phyloP scores from a whole-genome alignment of 2,797 vertebrate species.

The Podarcis siculus region DNA sequence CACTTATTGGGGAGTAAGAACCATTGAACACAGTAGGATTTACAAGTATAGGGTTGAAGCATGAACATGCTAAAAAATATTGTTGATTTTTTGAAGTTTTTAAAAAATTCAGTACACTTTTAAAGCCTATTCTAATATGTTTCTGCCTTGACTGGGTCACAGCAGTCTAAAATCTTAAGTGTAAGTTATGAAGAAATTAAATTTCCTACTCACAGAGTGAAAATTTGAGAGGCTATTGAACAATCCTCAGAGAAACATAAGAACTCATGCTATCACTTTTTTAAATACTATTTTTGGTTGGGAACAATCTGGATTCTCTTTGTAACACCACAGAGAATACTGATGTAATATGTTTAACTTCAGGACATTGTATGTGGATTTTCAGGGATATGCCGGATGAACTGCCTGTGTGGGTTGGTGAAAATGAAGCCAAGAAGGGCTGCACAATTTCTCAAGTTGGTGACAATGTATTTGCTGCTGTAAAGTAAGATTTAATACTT shows the following conservation, averaged over 20 bases:
- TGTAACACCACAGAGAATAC: not conserved
- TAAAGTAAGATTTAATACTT: slow-evolving; percentile 83
- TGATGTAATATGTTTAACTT: no score
- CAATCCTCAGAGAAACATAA: not conserved
- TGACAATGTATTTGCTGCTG: slow-evolving; percentile 93
- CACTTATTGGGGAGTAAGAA: not conserved
- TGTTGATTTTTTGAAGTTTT: not conserved
- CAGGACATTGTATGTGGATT: slow-evolving; percentile 34
- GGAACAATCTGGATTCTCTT: not conserved
- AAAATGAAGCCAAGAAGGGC: slow-evolving; percentile 90
- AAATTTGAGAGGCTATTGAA: not conserved
- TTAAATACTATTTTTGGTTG: not conserved
- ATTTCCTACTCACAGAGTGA: not conserved
- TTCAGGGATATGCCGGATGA: slow-evolving; percentile 90
- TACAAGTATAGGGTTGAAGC: not conserved
- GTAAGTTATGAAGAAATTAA: not conserved
- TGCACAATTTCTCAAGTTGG: slow-evolving; percentile 88
- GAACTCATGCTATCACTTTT: not conserved
- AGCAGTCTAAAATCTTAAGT: not conserved
- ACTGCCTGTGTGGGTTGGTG: slow-evolving; percentile 89
- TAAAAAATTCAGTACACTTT: not conserved
- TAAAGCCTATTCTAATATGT: not conserved
- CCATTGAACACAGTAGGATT: not conserved
- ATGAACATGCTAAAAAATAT: not conserved
- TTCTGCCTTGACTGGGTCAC: not conserved